Conservation (phyloP, 2,113 vertebrate genomes). For the Hippoglossus stenolepis region DNA sequence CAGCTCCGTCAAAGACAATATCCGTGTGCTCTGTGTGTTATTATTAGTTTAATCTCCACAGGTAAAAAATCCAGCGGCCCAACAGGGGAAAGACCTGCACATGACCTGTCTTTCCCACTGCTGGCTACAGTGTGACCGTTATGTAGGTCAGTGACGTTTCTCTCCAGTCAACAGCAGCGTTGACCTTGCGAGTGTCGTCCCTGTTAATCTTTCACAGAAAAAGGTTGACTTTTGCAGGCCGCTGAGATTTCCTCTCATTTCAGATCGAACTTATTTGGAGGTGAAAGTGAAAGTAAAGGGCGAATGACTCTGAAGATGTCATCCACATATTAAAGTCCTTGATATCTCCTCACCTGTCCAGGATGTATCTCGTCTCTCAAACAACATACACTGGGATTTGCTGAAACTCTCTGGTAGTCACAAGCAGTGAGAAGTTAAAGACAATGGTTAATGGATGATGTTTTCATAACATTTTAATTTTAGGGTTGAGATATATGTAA, state of each 20-base stretch:
- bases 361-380: too few species aligned
- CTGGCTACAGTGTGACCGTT: neutral
- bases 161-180: neutral
- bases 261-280: too few species aligned
- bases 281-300: too few species aligned
- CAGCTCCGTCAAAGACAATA: conserved; percentile 12
- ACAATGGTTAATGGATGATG: too few species aligned
- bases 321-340: too few species aligned
- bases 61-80: neutral
- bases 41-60: conserved; percentile 8
- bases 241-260: neutral
- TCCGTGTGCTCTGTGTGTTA: neutral
- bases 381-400: too few species aligned
- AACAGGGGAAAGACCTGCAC: neutral
- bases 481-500: too few species aligned
- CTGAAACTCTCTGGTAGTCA: too few species aligned
- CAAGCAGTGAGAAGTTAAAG: too few species aligned
- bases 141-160: conserved; percentile 2
- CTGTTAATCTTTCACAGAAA: neutral
- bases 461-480: too few species aligned
- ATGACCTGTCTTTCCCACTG: neutral
- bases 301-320: too few species aligned
- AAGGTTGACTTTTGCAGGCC: neutral
- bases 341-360: too few species aligned
- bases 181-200: neutral